Conservation (phyloP, 2,888 invertebrate species). For the Fragum sueziense region DNA sequence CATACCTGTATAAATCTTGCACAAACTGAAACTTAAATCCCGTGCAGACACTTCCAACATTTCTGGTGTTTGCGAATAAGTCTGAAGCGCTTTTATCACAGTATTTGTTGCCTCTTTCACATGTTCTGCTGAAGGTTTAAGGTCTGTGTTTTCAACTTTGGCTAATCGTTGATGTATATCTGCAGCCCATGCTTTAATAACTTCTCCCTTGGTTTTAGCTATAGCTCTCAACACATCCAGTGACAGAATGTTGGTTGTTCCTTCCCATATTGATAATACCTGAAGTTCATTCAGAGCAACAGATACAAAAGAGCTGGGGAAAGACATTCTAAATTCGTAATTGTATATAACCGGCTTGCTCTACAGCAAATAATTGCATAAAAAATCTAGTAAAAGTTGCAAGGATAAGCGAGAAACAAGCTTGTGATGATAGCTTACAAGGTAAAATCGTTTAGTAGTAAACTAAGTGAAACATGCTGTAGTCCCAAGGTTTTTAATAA, state of each 20-base stretch:
- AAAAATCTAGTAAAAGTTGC: no score
- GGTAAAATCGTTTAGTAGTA: no score
- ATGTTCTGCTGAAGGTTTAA: conserved; percentile 59
- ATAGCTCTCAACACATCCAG: conserved; percentile 84
- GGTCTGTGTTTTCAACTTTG: conserved; percentile 39
- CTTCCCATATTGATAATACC: conserved; percentile 86
- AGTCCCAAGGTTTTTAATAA: no score
- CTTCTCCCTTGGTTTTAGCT: conserved; percentile 82
- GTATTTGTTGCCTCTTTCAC: conserved; percentile 62
- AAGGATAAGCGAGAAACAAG: no score
- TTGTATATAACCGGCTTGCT: background rate
- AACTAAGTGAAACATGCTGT: no score
- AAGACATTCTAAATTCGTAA: background rate
- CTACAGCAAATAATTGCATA: no score
- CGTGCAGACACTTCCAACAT: conserved; percentile 82
- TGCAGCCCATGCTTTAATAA: conserved; percentile 78
- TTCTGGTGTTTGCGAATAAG: conserved; percentile 33
- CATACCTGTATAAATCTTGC: conserved; percentile 81
- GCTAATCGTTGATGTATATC: conserved; percentile 74
- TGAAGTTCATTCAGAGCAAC: no score
- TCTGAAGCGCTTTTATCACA: conserved; percentile 50
- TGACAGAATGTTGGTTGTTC: conserved; percentile 85
- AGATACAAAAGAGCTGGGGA: no score
- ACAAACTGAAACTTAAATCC: conserved; percentile 83
- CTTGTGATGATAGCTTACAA: no score